Evolutionary conservation across 2,113 vertebrate genomes (phyloP), one percentile per base, ranked within the genome.

Genomic region (Chloropsis hardwickii): DNA sequence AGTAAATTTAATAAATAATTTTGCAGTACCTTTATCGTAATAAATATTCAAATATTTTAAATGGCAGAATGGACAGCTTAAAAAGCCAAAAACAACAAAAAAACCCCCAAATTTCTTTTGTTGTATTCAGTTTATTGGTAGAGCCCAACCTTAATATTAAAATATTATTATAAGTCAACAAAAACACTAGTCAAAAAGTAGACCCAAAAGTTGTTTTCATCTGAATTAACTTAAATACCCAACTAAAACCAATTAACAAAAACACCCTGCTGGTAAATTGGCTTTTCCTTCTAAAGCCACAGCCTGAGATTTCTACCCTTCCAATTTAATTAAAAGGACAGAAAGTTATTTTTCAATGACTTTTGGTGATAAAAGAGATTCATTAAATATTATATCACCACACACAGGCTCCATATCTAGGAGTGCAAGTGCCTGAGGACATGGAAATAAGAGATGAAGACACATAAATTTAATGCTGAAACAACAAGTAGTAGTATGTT

Each of bases 61-160:
- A 12, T 23, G 8, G 6, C 14, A 47, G 65, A 81, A 74, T 15
- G 1, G 4, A 16, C 5, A 61, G 39, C 4, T 22, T 39, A 17
- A 65, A 69, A 76, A 72, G 9, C 17, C 18, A 20, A 8, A 40
- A 72, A 0, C 6, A 50, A 29, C 3, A 2, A 44, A 62, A 37
- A 61, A 15, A 3, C 5, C 5, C 10, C 23, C 2, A 10, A 57
- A 54, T n/a, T 37, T 28, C 0, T 29, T 9, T 28, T 78, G 66
- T 10, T 16, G 2, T 39, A 25, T 80, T 37, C n/a, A 40, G 31
- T 64, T 87, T 14, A 21, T 5, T 53, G 7, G 9, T 65, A 69
- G 4, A 69, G 4, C 2, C 9, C 1, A 0, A n/a, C 2, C 2
- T 45, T 37, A 83, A 33, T 2, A 25, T 33, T 37, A 47, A 54